Evolutionary conservation across 2,888 invertebrate species (phyloP), one percentile per base, ranked within the genome.

Genomic region (Margaritifera margaritifera): DNA sequence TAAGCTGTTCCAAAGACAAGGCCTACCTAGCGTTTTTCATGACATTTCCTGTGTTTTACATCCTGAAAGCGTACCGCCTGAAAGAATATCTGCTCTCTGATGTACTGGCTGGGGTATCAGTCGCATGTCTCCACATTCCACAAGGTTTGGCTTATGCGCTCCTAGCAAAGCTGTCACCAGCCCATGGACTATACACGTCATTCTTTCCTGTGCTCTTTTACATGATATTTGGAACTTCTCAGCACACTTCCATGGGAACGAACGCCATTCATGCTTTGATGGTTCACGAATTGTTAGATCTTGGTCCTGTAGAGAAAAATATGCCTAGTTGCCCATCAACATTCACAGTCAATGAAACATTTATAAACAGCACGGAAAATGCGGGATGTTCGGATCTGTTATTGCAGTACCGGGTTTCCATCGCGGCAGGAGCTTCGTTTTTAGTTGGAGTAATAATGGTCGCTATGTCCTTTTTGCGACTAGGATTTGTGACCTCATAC

Each of bases 71-170:
- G 8, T 84, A 84, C 68, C 68, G 75, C 24, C 65, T 79, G 54
- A 80, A 70, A 61, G 65, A 75, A 53, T 79, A 78, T 65, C 64
- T 83, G 0, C 27, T 80, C 11, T 68, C 64, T 6, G 86, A 85
- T 72, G 57, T 83, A n/a, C 62, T 84, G 22, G 78, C 83, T 4
- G 86, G 84, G 2, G 62, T 86, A 24, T 84, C 84, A 22, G 81
- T 77, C 24, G 83, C 80, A 6, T 82, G 85, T 57, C 74, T 86
- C 25, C 84, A 87, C 60, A 79, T 87, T 27, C 84, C 87, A 15
- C 86, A 84, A 69, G 82, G 84, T 50, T 71, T 84, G 52, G 84
- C 83, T 5, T 83, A 81, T 58, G 82, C 79, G 3, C 57, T 83
- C 2, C 77, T 84, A 19, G 80, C 84, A 15, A 77, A 75, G 11